Conservation (phyloP, 2,888 invertebrate species). For the Neoscelio sp. region DNA sequence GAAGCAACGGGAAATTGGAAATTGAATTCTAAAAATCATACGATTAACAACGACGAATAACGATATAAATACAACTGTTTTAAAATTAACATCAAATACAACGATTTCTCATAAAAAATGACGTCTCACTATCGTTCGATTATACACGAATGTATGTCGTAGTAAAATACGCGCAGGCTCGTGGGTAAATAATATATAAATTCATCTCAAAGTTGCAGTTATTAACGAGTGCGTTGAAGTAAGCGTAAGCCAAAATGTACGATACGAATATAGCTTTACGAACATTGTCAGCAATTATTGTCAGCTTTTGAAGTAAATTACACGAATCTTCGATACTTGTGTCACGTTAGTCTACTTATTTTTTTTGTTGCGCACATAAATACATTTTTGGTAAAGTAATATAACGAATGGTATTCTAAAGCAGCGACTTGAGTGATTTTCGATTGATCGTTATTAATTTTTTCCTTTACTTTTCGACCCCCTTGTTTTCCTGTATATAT, state of each 20-base stretch:
- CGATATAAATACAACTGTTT: background rate
- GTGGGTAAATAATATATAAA: conserved; percentile 38
- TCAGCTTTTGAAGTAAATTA: conserved; percentile 38
- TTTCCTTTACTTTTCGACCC: too few relatives aligned
- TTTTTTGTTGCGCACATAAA: too few relatives aligned
- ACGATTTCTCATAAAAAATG: conserved; percentile 9
- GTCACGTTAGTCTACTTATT: conserved; percentile 10
- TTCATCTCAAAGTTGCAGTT: conserved; percentile 51
- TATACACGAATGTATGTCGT: conserved; percentile 44
- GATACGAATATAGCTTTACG: conserved; percentile 42
- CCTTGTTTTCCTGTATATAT: too few relatives aligned
- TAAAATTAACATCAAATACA: conserved; percentile 25
- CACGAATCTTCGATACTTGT: conserved; percentile 7
- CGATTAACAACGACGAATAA: background rate
- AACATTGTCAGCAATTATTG: conserved; percentile 44
- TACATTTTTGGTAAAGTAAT: background rate
- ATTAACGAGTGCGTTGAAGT: conserved; percentile 56
- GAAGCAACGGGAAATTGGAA: too few relatives aligned
- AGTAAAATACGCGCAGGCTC: conserved; percentile 21
- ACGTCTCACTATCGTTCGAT: conserved; percentile 17
- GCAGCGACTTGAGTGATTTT: too few relatives aligned
- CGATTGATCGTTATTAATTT: too few relatives aligned
- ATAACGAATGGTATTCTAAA: too few relatives aligned
- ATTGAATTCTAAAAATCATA: background rate
- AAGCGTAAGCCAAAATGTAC: conserved; percentile 36